phyloP scores from a whole-genome alignment of 1,140 invertebrate genomes.

The Plutomurus gul region DNA sequence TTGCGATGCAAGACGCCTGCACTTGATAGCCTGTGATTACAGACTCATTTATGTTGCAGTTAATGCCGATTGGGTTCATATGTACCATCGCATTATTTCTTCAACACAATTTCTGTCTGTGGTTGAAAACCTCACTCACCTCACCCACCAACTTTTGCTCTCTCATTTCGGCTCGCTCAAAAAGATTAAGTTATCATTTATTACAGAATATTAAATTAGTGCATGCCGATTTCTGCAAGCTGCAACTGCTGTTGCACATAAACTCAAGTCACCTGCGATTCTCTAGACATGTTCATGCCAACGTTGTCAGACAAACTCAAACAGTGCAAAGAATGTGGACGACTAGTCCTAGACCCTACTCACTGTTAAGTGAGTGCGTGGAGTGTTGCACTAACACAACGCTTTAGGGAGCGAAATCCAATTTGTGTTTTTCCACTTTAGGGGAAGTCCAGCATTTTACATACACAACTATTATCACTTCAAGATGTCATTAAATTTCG shows the following conservation, averaged over 20 bases:
- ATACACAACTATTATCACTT: neutral
- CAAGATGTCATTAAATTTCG: neutral
- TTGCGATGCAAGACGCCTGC: slow-evolving; percentile 7
- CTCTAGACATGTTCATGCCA: neutral
- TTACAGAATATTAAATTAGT: neutral
- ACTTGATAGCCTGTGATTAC: slow-evolving; percentile 21
- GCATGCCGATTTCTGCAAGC: neutral
- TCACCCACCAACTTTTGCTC: no score
- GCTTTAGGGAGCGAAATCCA: neutral
- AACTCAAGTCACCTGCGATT: neutral
- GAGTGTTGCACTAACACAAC: neutral
- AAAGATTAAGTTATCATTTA: neutral
- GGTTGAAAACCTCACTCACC: neutral
- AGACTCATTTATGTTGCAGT: slow-evolving; percentile 5
- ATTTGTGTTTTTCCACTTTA: neutral
- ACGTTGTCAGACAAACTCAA: neutral
- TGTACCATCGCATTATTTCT: no score
- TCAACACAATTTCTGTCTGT: neutral
- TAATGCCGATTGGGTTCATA: neutral
- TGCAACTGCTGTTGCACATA: neutral
- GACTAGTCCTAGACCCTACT: no score
- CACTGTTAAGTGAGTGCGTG: no score
- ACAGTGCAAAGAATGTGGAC: no score
- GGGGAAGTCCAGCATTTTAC: neutral
- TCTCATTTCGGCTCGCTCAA: slow-evolving; percentile 4